Base-by-base conservation (phyloP, 1,140 invertebrate genomes). In the Acromyrmex heyeri region DNA sequence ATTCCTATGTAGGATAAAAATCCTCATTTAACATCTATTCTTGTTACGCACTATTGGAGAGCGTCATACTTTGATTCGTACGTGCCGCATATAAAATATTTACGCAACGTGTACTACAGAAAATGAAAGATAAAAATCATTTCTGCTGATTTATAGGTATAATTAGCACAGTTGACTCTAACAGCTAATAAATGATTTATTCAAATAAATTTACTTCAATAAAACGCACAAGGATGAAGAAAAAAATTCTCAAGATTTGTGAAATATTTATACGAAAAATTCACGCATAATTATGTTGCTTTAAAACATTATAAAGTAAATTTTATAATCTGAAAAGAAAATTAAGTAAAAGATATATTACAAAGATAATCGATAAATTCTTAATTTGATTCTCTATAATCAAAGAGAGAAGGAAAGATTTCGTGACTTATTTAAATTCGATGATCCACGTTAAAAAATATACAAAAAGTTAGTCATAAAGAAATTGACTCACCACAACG, bases 1-100 rank as follows among this genome's bases (percentile, higher is more conserved):
- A 98, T 94, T 98, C 97, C 93, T 96, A 0, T 8, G 38, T 0
- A 91, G 18, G 30, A 65, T 96, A 81, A 44, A 1, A 44, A 1
- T 73, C 14, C 18, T 2, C 8, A 8, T 4, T 61, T 73, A 21
- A 61, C 24, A 82, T 72, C 34, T 53, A 48, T 55, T 73, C 67
- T 69, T 16, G 48, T 55, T 82, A 57, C 16, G 38, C 38, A 1
- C 38, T 38, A 38, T 1, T 38, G 7, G 0, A 61, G 55, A 34
- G 24, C 53, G 21, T 12, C 61, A 14, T 16, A 55, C 24, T 24
- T 24, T 24, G 0, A 24, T 24, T 24, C 24, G 61, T 18, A 48
- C 21, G n/a, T 14, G 18, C 6, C 14, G 18, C 53, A 16, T 24
- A 82, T 82, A 72, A 82, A 82, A 72, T 59, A 72, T 82, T 82